Evolutionary conservation across 2,797 vertebrate genomes (phyloP).

Genomic region (Tapera naevia): DNA sequence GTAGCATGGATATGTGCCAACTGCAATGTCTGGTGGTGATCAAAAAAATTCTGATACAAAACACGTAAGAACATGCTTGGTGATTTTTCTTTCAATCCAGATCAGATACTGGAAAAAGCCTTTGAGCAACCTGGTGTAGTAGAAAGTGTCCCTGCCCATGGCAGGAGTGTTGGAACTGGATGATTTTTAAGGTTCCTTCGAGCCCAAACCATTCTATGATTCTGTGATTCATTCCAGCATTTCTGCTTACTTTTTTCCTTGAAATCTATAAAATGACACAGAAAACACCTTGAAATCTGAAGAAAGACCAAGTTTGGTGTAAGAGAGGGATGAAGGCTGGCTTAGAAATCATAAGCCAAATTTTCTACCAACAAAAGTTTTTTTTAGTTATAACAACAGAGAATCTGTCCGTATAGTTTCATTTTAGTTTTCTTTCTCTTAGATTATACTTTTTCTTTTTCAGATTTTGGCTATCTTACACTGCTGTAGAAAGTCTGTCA

Average conservation of each 20-base stretch:
- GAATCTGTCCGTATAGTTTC: not conserved
- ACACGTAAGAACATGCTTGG: not conserved
- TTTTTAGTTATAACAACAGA: conserved; percentile 5
- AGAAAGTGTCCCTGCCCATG: too few relatives aligned
- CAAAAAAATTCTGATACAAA: not conserved
- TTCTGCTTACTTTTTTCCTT: not conserved
- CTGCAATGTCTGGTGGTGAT: not conserved
- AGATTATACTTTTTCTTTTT: not conserved
- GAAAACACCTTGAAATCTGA: not conserved
- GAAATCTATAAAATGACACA: not conserved
- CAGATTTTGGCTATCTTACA: not conserved
- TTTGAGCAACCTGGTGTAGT: not conserved
- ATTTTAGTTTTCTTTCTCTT: not conserved
- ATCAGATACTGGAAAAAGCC: not conserved
- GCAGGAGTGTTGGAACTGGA: too few relatives aligned
- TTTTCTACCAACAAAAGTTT: conserved; percentile 21
- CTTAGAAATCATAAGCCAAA: conserved; percentile 1
- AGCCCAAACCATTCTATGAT: too few relatives aligned
- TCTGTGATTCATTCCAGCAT: not conserved
- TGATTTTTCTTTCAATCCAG: not conserved
- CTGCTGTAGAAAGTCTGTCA: not conserved
- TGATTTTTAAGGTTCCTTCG: too few relatives aligned
- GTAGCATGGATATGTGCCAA: not conserved
- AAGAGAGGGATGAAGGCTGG: not conserved
- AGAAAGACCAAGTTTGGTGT: not conserved